phyloP scores from a whole-genome alignment of 2,888 invertebrate genomes.

The Deroplatys truncata region DNA sequence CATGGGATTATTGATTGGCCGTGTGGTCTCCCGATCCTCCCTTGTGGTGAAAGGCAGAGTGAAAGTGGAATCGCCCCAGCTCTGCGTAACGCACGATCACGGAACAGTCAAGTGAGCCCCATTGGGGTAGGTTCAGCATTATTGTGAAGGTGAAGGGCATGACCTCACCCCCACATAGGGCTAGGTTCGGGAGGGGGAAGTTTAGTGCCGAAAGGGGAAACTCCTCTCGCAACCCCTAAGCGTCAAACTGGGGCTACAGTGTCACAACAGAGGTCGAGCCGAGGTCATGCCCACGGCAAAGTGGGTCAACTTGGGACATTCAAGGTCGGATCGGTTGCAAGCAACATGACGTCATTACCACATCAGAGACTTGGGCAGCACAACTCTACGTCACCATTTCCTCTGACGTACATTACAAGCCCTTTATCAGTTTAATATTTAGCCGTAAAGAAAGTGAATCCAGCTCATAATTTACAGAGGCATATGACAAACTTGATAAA shows the following conservation, averaged over 20 bases:
- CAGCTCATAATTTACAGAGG: too few species aligned
- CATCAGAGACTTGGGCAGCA: neutral
- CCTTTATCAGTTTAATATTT: too few species aligned
- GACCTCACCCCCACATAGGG: neutral
- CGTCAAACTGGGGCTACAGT: neutral
- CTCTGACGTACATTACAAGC: neutral
- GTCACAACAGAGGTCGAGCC: neutral
- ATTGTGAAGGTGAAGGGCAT: neutral
- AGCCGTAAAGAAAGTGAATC: too few species aligned
- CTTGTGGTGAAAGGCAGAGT: neutral
- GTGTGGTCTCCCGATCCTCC: neutral
- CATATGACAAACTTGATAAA: too few species aligned
- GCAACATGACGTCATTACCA: neutral
- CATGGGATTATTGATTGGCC: neutral
- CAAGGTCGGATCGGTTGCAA: neutral
- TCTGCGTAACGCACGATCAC: neutral
- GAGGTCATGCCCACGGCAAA: neutral
- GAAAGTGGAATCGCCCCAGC: neutral
- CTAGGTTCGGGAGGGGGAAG: neutral
- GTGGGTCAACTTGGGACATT: neutral
- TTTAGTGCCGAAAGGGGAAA: neutral
- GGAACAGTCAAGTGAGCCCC: neutral
- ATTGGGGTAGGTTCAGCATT: neutral
- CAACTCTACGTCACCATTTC: neutral
- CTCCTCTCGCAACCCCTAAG: neutral